These are phyloP conservation scores for Epinephelus malabaricus DNA, from an alignment of 2,797 vertebrate genomes.

Conservation along the genomic window DNA sequence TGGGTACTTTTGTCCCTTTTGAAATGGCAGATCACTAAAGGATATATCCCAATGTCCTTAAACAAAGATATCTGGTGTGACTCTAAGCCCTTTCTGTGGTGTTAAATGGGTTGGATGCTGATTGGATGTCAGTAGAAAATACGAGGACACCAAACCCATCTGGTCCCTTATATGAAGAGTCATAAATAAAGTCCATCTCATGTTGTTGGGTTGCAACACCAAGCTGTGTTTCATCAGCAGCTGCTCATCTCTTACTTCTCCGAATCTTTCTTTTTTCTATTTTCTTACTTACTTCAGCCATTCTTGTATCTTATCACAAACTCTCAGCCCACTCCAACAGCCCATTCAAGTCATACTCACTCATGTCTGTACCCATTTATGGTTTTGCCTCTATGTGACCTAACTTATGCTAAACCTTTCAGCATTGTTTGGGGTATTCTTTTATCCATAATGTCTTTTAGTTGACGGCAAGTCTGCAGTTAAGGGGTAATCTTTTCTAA, in stretches of 20 bases:
- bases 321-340: neutral
- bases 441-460: slow-evolving; percentile 67
- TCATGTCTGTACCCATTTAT: neutral
- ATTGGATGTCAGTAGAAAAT: slow-evolving; percentile 69
- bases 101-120: slow-evolving; percentile 65
- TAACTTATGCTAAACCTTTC: slow-evolving; percentile 20
- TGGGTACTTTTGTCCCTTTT: slow-evolving; percentile 75
- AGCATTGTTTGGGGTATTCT: slow-evolving; percentile 52
- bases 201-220: slow-evolving; percentile 29
- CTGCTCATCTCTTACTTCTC: slow-evolving; percentile 29
- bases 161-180: slow-evolving; percentile 54
- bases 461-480: slow-evolving; percentile 66
- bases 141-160: slow-evolving; percentile 55
- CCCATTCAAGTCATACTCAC: neutral
- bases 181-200: slow-evolving; percentile 50
- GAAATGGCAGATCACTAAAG: slow-evolving; percentile 76
- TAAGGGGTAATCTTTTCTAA: slow-evolving; percentile 84
- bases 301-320: slow-evolving; percentile 17
- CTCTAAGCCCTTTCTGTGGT: slow-evolving; percentile 54
- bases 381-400: slow-evolving; percentile 5
- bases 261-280: neutral
- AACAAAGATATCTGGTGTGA: slow-evolving; percentile 74
- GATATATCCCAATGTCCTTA: slow-evolving; percentile 66
- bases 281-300: neutral
- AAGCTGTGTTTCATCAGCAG: slow-evolving; percentile 33